Percentiles rank a stretch among this genome's conserved stretches.
These are phyloP conservation scores for Erebia epiphron DNA, from an alignment of 2,888 invertebrate species.

Conservation along the genomic window DNA sequence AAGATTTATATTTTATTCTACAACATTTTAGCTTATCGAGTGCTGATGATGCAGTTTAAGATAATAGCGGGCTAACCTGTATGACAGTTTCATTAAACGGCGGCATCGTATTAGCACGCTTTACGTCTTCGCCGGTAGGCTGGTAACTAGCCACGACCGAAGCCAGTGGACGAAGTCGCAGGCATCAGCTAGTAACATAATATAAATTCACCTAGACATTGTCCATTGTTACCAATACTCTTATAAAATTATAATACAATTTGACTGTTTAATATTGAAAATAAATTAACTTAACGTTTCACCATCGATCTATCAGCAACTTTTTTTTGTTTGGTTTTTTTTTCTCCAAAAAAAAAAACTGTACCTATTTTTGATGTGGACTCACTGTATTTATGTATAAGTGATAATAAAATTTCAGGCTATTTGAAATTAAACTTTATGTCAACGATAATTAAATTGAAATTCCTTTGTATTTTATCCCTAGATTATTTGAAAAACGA, in stretches of 20 bases:
- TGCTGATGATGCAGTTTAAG: no score
- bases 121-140: no score
- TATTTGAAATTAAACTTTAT: conserved; percentile 39
- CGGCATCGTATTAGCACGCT: no score
- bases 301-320: conserved; percentile 30
- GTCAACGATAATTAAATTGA: conserved; percentile 35
- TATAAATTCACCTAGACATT: not conserved
- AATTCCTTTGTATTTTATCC: conserved; percentile 34
- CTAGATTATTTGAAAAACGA: conserved; percentile 59
- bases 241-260: conserved; percentile 5
- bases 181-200: no score
- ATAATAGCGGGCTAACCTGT: no score
- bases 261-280: not conserved
- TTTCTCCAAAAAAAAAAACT: conserved; percentile 41
- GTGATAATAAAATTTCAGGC: conserved; percentile 49
- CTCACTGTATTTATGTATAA: conserved; percentile 41
- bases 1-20: no score
- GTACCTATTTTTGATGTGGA: conserved; percentile 45
- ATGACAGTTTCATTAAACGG: no score
- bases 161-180: no score
- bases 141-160: no score
- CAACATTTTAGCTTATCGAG: no score
- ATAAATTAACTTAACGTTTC: conserved; percentile 27
- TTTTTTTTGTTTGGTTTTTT: conserved; percentile 38
- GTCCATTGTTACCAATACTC: not conserved